These are phyloP conservation scores for Prunella himalayana DNA, from an alignment of 2,113 vertebrate species.

Conservation along the genomic window DNA sequence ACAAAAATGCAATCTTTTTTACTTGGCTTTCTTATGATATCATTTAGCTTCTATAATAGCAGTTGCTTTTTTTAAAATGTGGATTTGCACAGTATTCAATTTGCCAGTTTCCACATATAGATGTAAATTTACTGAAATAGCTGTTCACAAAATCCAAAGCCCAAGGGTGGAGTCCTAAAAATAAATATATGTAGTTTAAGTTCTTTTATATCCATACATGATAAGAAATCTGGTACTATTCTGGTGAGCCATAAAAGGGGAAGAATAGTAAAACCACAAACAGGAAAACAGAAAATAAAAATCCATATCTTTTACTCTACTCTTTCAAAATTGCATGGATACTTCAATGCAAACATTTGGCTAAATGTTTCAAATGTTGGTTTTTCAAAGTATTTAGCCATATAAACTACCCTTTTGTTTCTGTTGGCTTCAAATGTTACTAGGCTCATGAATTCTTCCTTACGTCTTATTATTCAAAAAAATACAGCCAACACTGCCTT, in stretches of 20 bases:
- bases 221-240: conserved; percentile 32
- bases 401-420: conserved; percentile 38
- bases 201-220: background rate
- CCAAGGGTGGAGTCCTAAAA: conserved; percentile 63
- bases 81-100: conserved; percentile 70
- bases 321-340: background rate
- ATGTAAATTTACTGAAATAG: conserved; percentile 67
- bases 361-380: background rate
- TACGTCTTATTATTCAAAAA: background rate
- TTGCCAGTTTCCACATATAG: conserved; percentile 70
- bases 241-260: conserved; percentile 4
- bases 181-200: conserved; percentile 42
- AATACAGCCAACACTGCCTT: conserved; percentile 2
- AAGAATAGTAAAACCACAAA: conserved; percentile 29
- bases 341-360: conserved; percentile 14
- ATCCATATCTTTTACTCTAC: background rate
- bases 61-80: conserved; percentile 67
- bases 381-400: conserved; percentile 40
- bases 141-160: conserved; percentile 50
- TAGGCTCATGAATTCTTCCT: conserved; percentile 15
- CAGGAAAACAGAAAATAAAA: conserved; percentile 5
- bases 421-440: conserved; percentile 1
- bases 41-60: conserved; percentile 75
- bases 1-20: conserved; percentile 59
- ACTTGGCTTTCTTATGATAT: conserved; percentile 63